Evolutionary conservation across 1,140 invertebrate species (phyloP), one percentile per base, ranked within the genome.

Genomic region (Leptonema lineaticorne): DNA sequence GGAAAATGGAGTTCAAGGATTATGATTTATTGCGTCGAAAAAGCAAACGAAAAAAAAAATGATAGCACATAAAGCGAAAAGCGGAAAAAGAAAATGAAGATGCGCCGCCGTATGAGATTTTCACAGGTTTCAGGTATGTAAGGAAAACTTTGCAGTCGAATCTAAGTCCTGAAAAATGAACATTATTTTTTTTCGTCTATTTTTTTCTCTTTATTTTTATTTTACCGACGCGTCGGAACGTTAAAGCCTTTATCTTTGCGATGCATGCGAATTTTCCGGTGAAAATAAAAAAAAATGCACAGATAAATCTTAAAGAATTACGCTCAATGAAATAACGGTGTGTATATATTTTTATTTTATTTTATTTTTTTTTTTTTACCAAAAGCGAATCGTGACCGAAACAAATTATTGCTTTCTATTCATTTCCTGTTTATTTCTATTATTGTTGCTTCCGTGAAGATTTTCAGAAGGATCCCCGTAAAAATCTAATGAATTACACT

Each of bases 131-230:
- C 18, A 30, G 30, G 59, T 62, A 59, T 45, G 41, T n/a, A n/a
- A n/a, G n/a, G n/a, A n/a, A n/a, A 50, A 50, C 62, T 64, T 64
- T 64, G 33, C 46, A 64, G 37, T 11, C 45, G 22, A 50, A 64
- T 64, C n/a, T n/a, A n/a, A 27, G 62, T 64, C 62, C 50, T 64
- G 62, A 64, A 64, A 64, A 64, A 64, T 64, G 62, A 64, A 45
- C 27, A 64, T 64, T 64, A 64, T 64, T 64, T 64, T 62, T 64
- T 63, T 28, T n/a, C n/a, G n/a, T n/a, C 11, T 29, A n/a, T 26
- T 63, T 63, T 63, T 58, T 62, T 37, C 30, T 24, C 33, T 5
- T 28, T 46, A n/a, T n/a, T n/a, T n/a, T n/a, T n/a, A n/a, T n/a
- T n/a, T n/a, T n/a, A n/a, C n/a, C n/a, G 24, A 11, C 62, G 8